These are phyloP conservation scores for Liopterus haemorrhoidalis DNA, from an alignment of 2,888 invertebrate species.

Conservation along the genomic window DNA sequence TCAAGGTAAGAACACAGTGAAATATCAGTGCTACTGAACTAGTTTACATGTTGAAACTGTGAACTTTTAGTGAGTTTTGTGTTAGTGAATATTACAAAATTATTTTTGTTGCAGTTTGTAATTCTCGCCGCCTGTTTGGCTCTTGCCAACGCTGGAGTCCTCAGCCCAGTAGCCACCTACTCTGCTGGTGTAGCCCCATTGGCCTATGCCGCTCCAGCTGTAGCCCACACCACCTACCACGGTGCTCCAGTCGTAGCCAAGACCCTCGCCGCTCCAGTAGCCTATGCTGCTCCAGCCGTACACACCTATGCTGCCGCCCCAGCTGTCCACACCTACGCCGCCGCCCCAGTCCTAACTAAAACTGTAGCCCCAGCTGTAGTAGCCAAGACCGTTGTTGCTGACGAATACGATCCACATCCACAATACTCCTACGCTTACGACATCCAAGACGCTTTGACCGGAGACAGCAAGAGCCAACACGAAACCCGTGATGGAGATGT, in stretches of 20 bases:
- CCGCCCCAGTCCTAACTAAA: constrained; percentile 28
- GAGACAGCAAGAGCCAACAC: constrained; percentile 51
- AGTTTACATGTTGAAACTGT: too few species aligned
- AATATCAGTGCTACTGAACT: too few species aligned
- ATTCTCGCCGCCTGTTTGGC: constrained; percentile 26
- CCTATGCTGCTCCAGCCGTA: constrained; percentile 36
- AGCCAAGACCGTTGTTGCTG: constrained; percentile 32
- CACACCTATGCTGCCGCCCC: constrained; percentile 40
- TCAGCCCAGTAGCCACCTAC: constrained; percentile 12
- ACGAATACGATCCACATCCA: constrained; percentile 45
- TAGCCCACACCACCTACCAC: constrained; percentile 4
- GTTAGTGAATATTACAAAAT: neutral
- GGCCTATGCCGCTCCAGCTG: constrained; percentile 19
- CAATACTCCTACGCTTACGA: constrained; percentile 54
- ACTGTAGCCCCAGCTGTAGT: constrained; percentile 30
- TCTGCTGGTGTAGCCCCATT: constrained; percentile 9
- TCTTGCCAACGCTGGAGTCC: neutral
- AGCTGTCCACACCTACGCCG: constrained; percentile 36
- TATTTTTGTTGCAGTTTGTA: constrained; percentile 23
- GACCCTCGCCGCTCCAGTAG: constrained; percentile 28
- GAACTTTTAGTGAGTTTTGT: too few species aligned
- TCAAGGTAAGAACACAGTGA: too few species aligned
- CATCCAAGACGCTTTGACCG: constrained; percentile 51
- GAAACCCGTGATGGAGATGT: constrained; percentile 51
- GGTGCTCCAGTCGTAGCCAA: constrained; percentile 15